Conservation (phyloP, 2,797 vertebrate species). For the Catostomus latipinnis region DNA sequence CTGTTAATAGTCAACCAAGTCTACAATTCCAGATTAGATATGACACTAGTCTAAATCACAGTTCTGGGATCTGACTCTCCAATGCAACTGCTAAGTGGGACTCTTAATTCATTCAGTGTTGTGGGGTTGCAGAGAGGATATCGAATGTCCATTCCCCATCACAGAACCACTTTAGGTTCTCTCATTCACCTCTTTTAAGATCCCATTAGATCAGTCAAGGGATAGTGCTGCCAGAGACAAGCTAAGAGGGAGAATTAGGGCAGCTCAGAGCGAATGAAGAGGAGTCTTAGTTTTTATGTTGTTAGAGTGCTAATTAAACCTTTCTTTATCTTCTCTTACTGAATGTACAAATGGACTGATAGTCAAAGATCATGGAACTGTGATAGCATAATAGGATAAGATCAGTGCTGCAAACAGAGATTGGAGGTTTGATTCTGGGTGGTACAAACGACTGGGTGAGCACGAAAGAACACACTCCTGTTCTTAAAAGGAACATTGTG, state of each 20-base stretch:
- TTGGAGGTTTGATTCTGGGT: constrained; percentile 3
- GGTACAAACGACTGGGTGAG: background rate
- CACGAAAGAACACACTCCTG: background rate
- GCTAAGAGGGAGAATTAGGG: constrained; percentile 38
- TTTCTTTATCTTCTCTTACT: background rate
- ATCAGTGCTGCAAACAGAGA: constrained; percentile 8
- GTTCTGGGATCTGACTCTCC: constrained; percentile 31
- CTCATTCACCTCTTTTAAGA: constrained; percentile 18
- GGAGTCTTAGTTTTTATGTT: constrained; percentile 27
- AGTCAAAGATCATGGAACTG: constrained; percentile 8
- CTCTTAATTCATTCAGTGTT: constrained; percentile 54
- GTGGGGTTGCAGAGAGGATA: constrained; percentile 37
- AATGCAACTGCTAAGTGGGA: constrained; percentile 10
- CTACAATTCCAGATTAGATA: constrained; percentile 46
- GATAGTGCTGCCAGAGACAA: constrained; percentile 10
- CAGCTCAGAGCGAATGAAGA: constrained; percentile 31
- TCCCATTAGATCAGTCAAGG: constrained; percentile 1
- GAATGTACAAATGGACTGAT: background rate
- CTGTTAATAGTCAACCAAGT: constrained; percentile 6
- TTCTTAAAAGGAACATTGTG: too few species aligned
- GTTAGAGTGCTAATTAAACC: constrained; percentile 20
- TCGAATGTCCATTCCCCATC: constrained; percentile 39
- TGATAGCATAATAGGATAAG: background rate
- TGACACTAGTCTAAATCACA: constrained; percentile 48
- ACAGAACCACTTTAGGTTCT: background rate